Percentiles rank a stretch among this genome's conserved stretches.
These are phyloP conservation scores for Eublepharis macularius DNA, from an alignment of 2,113 vertebrate species.

Conservation along the genomic window DNA sequence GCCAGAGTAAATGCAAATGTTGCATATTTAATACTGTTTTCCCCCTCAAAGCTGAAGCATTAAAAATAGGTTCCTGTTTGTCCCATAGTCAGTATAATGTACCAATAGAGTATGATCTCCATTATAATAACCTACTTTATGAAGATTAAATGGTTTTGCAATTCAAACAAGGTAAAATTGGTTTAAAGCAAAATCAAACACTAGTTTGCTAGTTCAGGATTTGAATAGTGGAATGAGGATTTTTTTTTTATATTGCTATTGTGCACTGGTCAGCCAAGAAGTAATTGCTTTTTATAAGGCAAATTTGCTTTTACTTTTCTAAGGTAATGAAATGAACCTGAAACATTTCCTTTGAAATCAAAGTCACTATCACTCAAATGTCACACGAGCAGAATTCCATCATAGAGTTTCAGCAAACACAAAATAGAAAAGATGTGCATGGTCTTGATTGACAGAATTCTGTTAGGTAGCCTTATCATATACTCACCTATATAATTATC, in stretches of 20 bases:
- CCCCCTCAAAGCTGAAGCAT: conserved; percentile 23
- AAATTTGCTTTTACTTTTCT: conserved; percentile 98
- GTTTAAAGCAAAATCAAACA: conserved; percentile 86
- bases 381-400: conserved; percentile 89
- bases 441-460: conserved; percentile 91
- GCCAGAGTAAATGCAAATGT: conserved; percentile 18
- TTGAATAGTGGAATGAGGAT: conserved; percentile 85
- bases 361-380: conserved; percentile 88
- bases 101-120: conserved; percentile 79
- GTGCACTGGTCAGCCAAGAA: conserved; percentile 90
- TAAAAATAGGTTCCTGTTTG: conserved; percentile 46
- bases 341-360: conserved; percentile 89
- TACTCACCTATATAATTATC: conserved; percentile 85
- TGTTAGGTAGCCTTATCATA: conserved; percentile 84
- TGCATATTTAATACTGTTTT: conserved; percentile 19
- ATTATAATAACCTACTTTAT: conserved; percentile 86
- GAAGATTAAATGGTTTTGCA: conserved; percentile 87
- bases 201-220: conserved; percentile 80
- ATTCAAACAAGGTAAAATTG: conserved; percentile 86
- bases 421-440: conserved; percentile 77
- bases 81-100: conserved; percentile 59
- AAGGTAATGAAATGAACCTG: conserved; percentile 96
- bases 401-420: conserved; percentile 86
- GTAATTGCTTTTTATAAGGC: conserved; percentile 98
- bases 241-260: conserved; percentile 82